These are phyloP conservation scores for Hystrix brachyura DNA, from an alignment of 2,113 vertebrate genomes.

Conservation along the genomic window DNA sequence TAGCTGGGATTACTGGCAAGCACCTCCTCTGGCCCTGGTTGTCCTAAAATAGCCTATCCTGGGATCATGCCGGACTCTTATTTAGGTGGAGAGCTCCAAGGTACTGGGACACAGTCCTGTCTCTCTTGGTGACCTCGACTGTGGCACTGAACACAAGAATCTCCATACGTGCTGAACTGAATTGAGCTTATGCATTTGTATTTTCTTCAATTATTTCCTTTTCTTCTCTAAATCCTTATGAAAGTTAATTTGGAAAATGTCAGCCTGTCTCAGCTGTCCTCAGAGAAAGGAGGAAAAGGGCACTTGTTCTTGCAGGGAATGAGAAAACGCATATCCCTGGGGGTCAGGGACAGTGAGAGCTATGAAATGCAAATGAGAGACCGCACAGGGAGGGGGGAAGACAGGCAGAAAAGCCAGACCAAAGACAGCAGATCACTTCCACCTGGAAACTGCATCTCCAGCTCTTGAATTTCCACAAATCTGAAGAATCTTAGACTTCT, in stretches of 20 bases:
- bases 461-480: background rate
- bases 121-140: background rate
- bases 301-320: background rate
- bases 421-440: background rate
- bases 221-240: constrained; percentile 58
- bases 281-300: constrained; percentile 54
- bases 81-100: background rate
- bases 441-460: constrained; percentile 30
- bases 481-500: background rate
- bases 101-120: background rate
- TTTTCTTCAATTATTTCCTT: constrained; percentile 73
- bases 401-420: background rate
- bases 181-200: constrained; percentile 52
- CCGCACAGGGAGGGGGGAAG: background rate
- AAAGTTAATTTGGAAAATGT: constrained; percentile 80
- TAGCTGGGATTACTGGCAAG: background rate
- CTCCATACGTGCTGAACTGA: constrained; percentile 47
- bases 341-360: background rate
- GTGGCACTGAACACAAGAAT: background rate
- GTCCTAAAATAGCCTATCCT: background rate
- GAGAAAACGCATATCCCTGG: constrained; percentile 46
- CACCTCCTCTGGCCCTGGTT: background rate
- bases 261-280: constrained; percentile 68
- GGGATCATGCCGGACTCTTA: background rate
- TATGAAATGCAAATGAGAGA: background rate